Evolutionary conservation across 2,113 vertebrate species (phyloP).

Genomic region (Pongo abelii): DNA sequence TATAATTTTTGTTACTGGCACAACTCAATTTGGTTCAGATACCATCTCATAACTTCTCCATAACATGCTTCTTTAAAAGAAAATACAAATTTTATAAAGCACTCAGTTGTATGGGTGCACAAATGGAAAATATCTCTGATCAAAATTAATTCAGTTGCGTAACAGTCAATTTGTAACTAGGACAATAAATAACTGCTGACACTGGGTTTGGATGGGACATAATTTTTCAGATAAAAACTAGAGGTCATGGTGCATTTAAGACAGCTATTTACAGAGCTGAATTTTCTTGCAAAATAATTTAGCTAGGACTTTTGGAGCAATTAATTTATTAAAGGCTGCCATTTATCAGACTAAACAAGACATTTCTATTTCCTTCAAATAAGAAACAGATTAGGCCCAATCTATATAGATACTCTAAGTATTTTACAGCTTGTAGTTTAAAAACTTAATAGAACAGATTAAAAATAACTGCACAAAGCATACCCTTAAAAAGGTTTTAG

Average conservation of each 20-base stretch:
- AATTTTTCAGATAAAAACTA: slow-evolving; percentile 78
- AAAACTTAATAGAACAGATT: background rate
- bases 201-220: slow-evolving; percentile 62
- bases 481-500: background rate
- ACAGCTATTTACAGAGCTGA: slow-evolving; percentile 49
- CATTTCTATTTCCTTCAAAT: slow-evolving; percentile 62
- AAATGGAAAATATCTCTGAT: slow-evolving; percentile 74
- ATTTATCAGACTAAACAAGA: slow-evolving; percentile 71
- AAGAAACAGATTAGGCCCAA: background rate
- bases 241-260: slow-evolving; percentile 70
- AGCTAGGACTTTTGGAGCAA: slow-evolving; percentile 67
- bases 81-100: slow-evolving; percentile 56
- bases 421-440: slow-evolving; percentile 49
- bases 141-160: slow-evolving; percentile 77
- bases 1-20: slow-evolving; percentile 67
- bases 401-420: background rate
- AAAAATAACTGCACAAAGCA: slow-evolving; percentile 14
- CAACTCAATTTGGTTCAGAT: slow-evolving; percentile 60
- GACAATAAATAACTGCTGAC: slow-evolving; percentile 74
- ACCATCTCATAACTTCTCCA: slow-evolving; percentile 43
- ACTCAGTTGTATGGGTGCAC: slow-evolving; percentile 42
- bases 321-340: slow-evolving; percentile 80
- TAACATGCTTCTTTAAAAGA: slow-evolving; percentile 50
- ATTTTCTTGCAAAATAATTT: slow-evolving; percentile 76
- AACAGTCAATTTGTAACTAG: slow-evolving; percentile 69